Percentiles rank a stretch among this genome's conserved stretches.
phyloP scores from a whole-genome alignment of 2,888 invertebrate genomes.

The Acronicta alni region DNA sequence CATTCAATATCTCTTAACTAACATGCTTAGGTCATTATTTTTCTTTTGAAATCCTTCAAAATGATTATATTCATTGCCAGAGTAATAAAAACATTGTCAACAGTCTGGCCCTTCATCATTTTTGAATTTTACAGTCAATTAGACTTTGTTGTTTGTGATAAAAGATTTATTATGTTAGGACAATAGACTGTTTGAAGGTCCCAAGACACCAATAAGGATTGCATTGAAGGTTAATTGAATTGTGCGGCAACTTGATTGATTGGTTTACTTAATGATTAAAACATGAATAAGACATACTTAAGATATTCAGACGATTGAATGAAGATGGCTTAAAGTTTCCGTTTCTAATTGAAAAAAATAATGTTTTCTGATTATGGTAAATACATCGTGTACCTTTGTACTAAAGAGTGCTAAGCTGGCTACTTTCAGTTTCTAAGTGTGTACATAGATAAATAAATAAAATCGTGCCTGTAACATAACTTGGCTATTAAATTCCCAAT shows the following conservation, averaged over 20 bases:
- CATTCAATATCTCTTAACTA: not conserved
- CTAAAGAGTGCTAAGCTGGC: too few species aligned
- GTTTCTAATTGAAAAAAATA: constrained; percentile 1
- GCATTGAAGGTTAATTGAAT: constrained; percentile 52
- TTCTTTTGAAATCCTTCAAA: not conserved
- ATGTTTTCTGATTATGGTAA: too few species aligned
- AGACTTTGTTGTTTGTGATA: constrained; percentile 28
- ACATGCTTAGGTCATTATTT: too few species aligned
- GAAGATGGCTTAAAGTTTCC: constrained; percentile 6
- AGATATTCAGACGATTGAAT: constrained; percentile 29
- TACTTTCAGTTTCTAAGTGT: too few species aligned
- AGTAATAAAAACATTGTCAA: not conserved
- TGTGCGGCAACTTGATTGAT: constrained; percentile 44
- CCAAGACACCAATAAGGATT: constrained; percentile 47
- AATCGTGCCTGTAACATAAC: too few species aligned
- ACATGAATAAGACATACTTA: constrained; percentile 33
- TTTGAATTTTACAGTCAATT: constrained; percentile 13
- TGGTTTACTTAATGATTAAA: constrained; percentile 34
- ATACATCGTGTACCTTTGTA: too few species aligned
- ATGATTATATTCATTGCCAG: not conserved
- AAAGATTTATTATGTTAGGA: constrained; percentile 36
- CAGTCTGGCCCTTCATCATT: not conserved
- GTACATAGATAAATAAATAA: too few species aligned
- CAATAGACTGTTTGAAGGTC: constrained; percentile 48
- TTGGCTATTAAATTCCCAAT: too few species aligned